These are phyloP conservation scores for Cordilura impudica DNA, from an alignment of 2,888 invertebrate genomes.

Conservation along the genomic window DNA sequence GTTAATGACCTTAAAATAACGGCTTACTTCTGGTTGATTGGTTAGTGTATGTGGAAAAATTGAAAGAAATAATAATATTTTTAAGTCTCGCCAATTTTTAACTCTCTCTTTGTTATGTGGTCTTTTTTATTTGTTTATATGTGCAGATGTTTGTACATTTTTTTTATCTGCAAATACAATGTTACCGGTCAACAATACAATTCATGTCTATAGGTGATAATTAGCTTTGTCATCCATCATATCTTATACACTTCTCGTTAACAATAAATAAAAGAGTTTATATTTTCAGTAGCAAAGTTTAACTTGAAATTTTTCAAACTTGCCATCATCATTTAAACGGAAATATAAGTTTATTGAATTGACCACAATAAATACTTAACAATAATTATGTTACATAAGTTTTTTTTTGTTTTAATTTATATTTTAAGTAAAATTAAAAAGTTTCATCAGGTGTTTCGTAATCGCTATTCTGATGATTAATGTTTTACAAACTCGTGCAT, in stretches of 20 bases:
- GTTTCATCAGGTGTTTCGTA: not conserved
- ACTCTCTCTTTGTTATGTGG: not conserved
- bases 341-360: not conserved
- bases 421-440: not conserved
- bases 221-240: constrained; percentile 10
- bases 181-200: not conserved
- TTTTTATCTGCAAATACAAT: not conserved
- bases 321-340: not conserved
- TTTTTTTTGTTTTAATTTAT: not conserved
- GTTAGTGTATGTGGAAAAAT: constrained; percentile 9
- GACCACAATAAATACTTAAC: not conserved
- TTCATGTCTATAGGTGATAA: not conserved
- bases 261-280: not conserved
- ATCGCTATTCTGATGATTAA: not conserved
- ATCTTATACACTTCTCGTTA: not conserved
- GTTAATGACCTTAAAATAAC: constrained; percentile 74
- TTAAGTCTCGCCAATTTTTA: not conserved
- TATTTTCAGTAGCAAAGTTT: not conserved
- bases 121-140: not conserved
- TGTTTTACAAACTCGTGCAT: not conserved
- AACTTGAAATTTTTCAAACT: not conserved
- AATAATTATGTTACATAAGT: not conserved
- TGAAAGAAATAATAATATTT: not conserved
- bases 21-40: constrained; percentile 63
- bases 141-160: not conserved